Evolutionary conservation across 1,140 invertebrate species (phyloP), one percentile per base, ranked within the genome.

Genomic region (Drosophila leontia): DNA sequence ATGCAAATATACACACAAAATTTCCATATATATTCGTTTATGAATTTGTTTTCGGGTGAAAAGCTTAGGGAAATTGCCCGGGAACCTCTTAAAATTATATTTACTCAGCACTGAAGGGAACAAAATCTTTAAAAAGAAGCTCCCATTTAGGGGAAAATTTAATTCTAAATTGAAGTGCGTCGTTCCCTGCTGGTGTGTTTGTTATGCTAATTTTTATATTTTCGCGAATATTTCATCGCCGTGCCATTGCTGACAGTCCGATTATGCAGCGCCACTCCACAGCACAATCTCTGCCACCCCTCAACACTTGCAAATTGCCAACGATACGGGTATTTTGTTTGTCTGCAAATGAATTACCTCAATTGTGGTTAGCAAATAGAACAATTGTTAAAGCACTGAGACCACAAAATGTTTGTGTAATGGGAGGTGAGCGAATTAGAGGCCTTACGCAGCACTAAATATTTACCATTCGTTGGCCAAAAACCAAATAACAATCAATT

Each of bases 1-100:
- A 72, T 81, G 69, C 58, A 75, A 63, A 75, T 65, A 62, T 75
- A 59, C 69, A 62, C 70, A 56, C 35, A 42, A 58, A 61, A 83
- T 83, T 83, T 80, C 50, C 76, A 84, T 83, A 80, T 60, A 75
- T 55, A 57, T 72, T 77, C 75, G 65, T 56, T 82, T 82, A 74
- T 78, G 53, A 74, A 63, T 74, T 68, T 78, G 47, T 82, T 82
- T 68, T 61, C 37, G 39, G 34, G 17, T 42, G 11, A 82, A 60
- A 62, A 63, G 60, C 67, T 72, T 60, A 62, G 48, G 79, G 26
- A 77, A 81, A 65, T 68, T 42, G 34, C 51, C 44, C 13, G 29
- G 42, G 65, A 15, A 42, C 5, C 39, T n/a, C 37, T 0, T 12
- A 19, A 72, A 39, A 72, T 51, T 72, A 51, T 60, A 51, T 72